A percentile compares a stretch with the other conserved stretches of the same genome.
Conservation (phyloP, 2,888 invertebrate species). For the Homarus gammarus region DNA sequence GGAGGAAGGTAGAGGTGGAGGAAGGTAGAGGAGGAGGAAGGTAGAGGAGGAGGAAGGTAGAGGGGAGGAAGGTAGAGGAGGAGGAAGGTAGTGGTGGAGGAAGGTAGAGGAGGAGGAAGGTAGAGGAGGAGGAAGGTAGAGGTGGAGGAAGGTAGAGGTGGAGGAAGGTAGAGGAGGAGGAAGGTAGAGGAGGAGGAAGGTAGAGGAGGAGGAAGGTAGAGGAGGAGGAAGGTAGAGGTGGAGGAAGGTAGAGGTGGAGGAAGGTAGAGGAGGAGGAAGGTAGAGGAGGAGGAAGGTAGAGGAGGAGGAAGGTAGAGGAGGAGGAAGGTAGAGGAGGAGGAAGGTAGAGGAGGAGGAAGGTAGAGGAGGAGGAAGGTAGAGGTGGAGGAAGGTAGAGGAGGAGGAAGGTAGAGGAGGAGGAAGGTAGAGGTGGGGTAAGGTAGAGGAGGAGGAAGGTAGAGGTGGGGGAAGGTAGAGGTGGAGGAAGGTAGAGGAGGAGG, state of each 20-base stretch:
- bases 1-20: background rate
- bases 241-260: conserved; percentile 22
- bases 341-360: background rate
- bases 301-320: conserved; percentile 27
- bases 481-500: too few relatives aligned
- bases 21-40: background rate
- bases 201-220: background rate
- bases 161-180: background rate
- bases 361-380: background rate
- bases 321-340: conserved; percentile 21
- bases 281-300: conserved; percentile 36
- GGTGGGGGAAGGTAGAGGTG: too few relatives aligned
- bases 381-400: background rate
- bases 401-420: background rate
- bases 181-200: conserved; percentile 1
- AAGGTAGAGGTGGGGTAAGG: conserved; percentile 15
- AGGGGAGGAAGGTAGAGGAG: background rate
- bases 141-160: background rate
- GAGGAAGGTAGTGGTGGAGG: background rate
- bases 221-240: conserved; percentile 18
- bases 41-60: background rate
- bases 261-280: conserved; percentile 36
- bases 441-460: conserved; percentile 24
- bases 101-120: background rate
- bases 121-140: background rate